phyloP scores from a whole-genome alignment of 1,140 invertebrate genomes.

The Sminthurinus signatus region DNA sequence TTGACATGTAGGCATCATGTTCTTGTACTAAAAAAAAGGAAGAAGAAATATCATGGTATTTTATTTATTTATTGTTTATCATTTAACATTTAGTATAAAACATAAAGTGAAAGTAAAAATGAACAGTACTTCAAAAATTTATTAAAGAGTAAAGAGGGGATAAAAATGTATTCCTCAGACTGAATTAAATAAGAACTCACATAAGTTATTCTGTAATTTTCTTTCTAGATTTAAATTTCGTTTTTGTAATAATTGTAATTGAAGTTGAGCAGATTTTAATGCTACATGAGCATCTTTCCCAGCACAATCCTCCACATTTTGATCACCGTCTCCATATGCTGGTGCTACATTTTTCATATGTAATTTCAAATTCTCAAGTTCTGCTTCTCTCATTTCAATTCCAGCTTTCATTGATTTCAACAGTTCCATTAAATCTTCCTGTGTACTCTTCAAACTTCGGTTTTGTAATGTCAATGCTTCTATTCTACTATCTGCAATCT shows the following conservation, averaged over 20 bases:
- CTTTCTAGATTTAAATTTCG: slow-evolving; percentile 35
- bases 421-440: slow-evolving; percentile 23
- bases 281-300: slow-evolving; percentile 14
- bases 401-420: slow-evolving; percentile 23
- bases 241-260: slow-evolving; percentile 29
- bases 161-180: too few species aligned
- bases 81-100: too few species aligned
- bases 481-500: slow-evolving; percentile 37
- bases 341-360: background rate
- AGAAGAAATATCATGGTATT: too few species aligned
- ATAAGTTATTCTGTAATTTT: slow-evolving; percentile 27
- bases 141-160: too few species aligned
- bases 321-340: background rate
- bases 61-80: too few species aligned
- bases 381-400: slow-evolving; percentile 26
- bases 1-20: slow-evolving; percentile 25
- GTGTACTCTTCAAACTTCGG: slow-evolving; percentile 15
- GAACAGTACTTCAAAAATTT: too few species aligned
- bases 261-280: slow-evolving; percentile 32
- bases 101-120: too few species aligned
- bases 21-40: slow-evolving; percentile 24
- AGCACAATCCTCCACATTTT: slow-evolving; percentile 14
- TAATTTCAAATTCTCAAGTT: slow-evolving; percentile 28
- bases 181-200: too few species aligned
- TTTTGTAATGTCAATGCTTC: slow-evolving; percentile 35